Conservation (phyloP, 2,888 invertebrate genomes). For the Maniola hyperantus region DNA sequence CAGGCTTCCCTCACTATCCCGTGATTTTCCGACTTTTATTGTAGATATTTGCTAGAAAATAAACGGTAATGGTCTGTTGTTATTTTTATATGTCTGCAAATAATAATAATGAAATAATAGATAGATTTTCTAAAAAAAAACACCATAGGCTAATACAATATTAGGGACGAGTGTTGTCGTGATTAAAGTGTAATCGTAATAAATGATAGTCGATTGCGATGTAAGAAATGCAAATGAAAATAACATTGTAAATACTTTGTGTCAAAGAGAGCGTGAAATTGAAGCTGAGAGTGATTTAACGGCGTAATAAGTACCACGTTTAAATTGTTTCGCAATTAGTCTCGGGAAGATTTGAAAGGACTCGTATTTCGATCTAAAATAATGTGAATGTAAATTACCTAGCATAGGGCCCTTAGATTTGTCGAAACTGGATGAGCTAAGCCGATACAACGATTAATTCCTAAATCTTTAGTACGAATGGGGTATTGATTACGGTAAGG, state of each 20-base stretch:
- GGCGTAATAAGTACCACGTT: conserved; percentile 37
- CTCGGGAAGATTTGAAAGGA: conserved; percentile 36
- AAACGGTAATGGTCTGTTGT: conserved; percentile 75
- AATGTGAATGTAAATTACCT: conserved; percentile 41
- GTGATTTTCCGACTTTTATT: conserved; percentile 69
- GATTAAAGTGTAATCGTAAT: conserved; percentile 42
- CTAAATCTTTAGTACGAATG: conserved; percentile 48
- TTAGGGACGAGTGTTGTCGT: conserved; percentile 47
- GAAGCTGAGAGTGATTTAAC: conserved; percentile 34
- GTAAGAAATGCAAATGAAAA: conserved; percentile 46
- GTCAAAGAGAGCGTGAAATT: conserved; percentile 38
- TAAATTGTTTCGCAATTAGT: conserved; percentile 41
- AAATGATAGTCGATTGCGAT: conserved; percentile 45
- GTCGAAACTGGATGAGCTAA: conserved; percentile 66
- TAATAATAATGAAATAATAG: conserved; percentile 56
- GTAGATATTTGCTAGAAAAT: conserved; percentile 76
- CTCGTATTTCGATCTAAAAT: conserved; percentile 38
- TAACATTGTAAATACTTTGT: conserved; percentile 43
- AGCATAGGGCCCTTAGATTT: conserved; percentile 45
- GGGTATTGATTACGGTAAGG: conserved; percentile 41
- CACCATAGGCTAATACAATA: conserved; percentile 65
- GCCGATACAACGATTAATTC: conserved; percentile 71
- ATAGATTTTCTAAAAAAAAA: conserved; percentile 79
- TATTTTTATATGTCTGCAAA: conserved; percentile 82
- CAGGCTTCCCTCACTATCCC: conserved; percentile 71